Evolutionary conservation across 2,113 vertebrate species (phyloP).

Genomic region (Vanacampus margaritifer): DNA sequence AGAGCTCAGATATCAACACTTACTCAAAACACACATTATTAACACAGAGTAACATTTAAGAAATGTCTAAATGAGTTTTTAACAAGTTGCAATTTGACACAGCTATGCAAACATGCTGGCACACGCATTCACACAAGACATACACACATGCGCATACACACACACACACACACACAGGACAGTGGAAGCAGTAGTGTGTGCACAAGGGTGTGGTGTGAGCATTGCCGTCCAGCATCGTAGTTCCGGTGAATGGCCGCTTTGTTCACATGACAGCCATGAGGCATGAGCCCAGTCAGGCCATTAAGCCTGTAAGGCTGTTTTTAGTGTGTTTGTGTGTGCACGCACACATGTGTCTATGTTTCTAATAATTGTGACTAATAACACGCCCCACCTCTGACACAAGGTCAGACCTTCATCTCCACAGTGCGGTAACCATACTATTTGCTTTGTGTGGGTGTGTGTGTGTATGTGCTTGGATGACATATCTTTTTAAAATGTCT

Average conservation of each 20-base stretch:
- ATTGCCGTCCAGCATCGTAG: slow-evolving; percentile 65
- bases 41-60: slow-evolving; percentile 40
- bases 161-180: slow-evolving; percentile 21
- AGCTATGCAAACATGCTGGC: slow-evolving; percentile 64
- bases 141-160: slow-evolving; percentile 13
- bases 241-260: slow-evolving; percentile 75
- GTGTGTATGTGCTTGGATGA: slow-evolving; percentile 64
- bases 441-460: slow-evolving; percentile 48
- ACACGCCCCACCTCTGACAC: slow-evolving; percentile 69
- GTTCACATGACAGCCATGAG: slow-evolving; percentile 73
- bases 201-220: slow-evolving; percentile 67
- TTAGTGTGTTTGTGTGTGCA: slow-evolving; percentile 45
- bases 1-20: slow-evolving; percentile 15
- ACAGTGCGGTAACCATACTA: slow-evolving; percentile 43
- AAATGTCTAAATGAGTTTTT: slow-evolving; percentile 61
- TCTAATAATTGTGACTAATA: slow-evolving; percentile 73
- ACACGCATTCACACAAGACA: slow-evolving; percentile 9
- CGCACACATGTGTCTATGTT: slow-evolving; percentile 24
- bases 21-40: slow-evolving; percentile 30
- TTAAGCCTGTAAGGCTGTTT: slow-evolving; percentile 65
- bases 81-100: slow-evolving; percentile 63
- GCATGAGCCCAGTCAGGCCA: slow-evolving; percentile 70
- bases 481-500: slow-evolving; percentile 58
- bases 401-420: slow-evolving; percentile 61
- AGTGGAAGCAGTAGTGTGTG: slow-evolving; percentile 48